Evolutionary conservation across 1,140 invertebrate genomes (phyloP).

Genomic region (Drosophila neocordata): DNA sequence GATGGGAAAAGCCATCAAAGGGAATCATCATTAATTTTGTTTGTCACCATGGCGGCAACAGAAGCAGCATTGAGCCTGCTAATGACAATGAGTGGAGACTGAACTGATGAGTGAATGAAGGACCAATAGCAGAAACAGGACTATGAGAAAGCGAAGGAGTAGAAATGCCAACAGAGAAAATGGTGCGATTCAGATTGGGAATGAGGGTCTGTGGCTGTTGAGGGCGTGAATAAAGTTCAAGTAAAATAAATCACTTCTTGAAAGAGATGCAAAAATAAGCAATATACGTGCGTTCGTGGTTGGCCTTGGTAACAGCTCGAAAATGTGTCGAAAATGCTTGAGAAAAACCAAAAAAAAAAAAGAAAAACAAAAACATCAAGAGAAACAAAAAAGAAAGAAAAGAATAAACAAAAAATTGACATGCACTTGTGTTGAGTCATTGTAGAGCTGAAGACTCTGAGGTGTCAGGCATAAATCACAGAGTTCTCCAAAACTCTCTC

Average conservation of each 20-base stretch:
- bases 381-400: background rate
- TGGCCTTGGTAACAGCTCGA: constrained; percentile 36
- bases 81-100: constrained; percentile 46
- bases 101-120: constrained; percentile 30
- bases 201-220: background rate
- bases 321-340: constrained; percentile 42
- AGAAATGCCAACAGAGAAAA: no score
- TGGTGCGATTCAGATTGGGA: background rate
- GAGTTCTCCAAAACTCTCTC: constrained; percentile 6
- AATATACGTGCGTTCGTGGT: constrained; percentile 38
- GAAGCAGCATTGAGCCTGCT: constrained; percentile 31
- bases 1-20: constrained; percentile 54
- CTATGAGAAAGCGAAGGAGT: no score
- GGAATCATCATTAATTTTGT: constrained; percentile 73
- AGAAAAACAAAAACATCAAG: background rate
- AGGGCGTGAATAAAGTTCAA: constrained; percentile 63
- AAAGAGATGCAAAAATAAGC: constrained; percentile 28
- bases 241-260: constrained; percentile 63
- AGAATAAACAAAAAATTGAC: constrained; percentile 36
- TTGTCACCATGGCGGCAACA: constrained; percentile 62
- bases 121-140: background rate
- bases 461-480: constrained; percentile 72
- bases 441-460: constrained; percentile 28
- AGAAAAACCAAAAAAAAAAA: constrained; percentile 18
- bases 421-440: constrained; percentile 49